A percentile compares a stretch with the other conserved stretches of the same genome.
phyloP scores from a whole-genome alignment of 1,140 invertebrate genomes.

The Temnothorax nylanderi region DNA sequence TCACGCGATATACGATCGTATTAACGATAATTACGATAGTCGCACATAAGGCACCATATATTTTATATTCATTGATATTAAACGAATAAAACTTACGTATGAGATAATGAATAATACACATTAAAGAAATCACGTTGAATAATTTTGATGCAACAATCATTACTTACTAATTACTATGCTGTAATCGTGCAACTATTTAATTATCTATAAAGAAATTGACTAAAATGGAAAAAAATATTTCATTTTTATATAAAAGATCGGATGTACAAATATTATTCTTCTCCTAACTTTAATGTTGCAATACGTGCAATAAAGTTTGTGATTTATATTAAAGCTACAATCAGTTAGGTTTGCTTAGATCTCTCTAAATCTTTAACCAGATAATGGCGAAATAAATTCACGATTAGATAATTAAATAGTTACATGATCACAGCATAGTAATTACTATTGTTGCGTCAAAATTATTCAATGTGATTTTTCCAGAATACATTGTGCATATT shows the following conservation, averaged over 20 bases:
- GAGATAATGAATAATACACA: slow-evolving; percentile 5
- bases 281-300: background rate
- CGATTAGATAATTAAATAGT: slow-evolving; percentile 27
- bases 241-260: slow-evolving; percentile 17
- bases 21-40: slow-evolving; percentile 15
- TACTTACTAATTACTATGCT: background rate
- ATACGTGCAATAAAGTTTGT: slow-evolving; percentile 5
- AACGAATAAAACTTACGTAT: slow-evolving; percentile 10
- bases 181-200: slow-evolving; percentile 33
- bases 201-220: slow-evolving; percentile 20
- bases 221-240: slow-evolving; percentile 25
- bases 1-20: background rate
- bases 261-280: background rate
- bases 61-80: slow-evolving; percentile 29
- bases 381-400: background rate
- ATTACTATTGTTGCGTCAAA: background rate
- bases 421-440: slow-evolving; percentile 8
- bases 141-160: slow-evolving; percentile 8
- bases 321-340: background rate
- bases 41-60: background rate
- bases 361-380: slow-evolving; percentile 27
- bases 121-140: slow-evolving; percentile 5
- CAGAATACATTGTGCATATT: slow-evolving; percentile 1
- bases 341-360: slow-evolving; percentile 10
- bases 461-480: slow-evolving; percentile 26